Evolutionary conservation across 2,888 invertebrate species (phyloP).

Genomic region (Tupiocoris notatus): DNA sequence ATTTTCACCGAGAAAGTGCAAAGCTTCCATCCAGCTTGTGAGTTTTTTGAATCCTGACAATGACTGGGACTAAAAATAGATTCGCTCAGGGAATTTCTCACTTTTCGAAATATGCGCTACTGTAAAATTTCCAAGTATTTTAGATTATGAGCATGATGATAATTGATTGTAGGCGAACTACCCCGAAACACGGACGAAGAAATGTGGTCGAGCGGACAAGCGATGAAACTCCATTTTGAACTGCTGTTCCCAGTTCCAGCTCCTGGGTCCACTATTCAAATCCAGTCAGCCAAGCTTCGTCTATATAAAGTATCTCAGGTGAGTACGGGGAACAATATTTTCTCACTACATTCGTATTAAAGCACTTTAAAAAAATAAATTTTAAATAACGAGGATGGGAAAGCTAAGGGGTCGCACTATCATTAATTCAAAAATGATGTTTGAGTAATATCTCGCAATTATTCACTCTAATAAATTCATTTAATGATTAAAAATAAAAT

Average conservation of each 20-base stretch:
- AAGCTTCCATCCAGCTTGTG: conserved; percentile 57
- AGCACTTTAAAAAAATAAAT: no score
- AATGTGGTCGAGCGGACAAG: conserved; percentile 58
- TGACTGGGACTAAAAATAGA: no score
- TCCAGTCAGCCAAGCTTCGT: conserved; percentile 59
- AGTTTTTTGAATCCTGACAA: conserved; percentile 51
- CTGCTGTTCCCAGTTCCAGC: conserved; percentile 56
- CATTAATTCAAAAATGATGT: no score
- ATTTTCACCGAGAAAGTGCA: conserved; percentile 54
- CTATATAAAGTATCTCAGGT: conserved; percentile 58
- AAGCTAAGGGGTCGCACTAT: no score
- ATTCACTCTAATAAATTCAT: no score
- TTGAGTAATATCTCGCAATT: no score
- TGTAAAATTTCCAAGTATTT: neutral
- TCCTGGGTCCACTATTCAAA: conserved; percentile 56
- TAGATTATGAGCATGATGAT: no score
- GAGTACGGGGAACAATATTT: no score
- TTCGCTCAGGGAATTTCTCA: neutral
- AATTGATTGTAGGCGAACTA: conserved; percentile 59
- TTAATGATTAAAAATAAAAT: no score
- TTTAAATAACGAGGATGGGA: no score
- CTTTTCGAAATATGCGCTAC: neutral
- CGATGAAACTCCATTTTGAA: conserved; percentile 61
- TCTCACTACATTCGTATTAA: no score
- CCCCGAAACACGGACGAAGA: conserved; percentile 60